Evolutionary conservation across 2,797 vertebrate species (phyloP).

Genomic region (Gobionotothen gibberifrons): DNA sequence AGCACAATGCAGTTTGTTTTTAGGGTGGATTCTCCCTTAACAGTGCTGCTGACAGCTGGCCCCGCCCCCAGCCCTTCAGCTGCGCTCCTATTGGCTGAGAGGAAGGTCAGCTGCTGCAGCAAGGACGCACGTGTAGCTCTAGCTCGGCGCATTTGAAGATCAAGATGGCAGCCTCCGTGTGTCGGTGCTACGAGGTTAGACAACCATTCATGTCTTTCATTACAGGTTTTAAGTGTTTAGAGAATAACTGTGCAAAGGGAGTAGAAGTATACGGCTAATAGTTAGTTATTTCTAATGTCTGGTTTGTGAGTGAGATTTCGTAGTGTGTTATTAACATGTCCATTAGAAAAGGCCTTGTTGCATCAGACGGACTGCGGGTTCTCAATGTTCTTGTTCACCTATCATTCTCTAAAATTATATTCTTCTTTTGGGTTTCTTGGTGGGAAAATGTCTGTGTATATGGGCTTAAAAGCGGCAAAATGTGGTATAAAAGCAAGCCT

Average conservation of each 20-base stretch:
- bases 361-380: conserved; percentile 16
- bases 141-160: conserved; percentile 50
- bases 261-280: fast-evolving
- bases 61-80: conserved; percentile 30
- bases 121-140: conserved; percentile 64
- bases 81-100: conserved; percentile 61
- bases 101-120: conserved; percentile 60
- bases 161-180: conserved; percentile 84
- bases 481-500: neutral
- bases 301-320: fast-evolving
- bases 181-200: conserved; percentile 82
- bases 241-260: fast-evolving
- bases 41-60: conserved; percentile 24
- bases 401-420: neutral
- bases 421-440: neutral
- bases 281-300: neutral
- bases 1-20: neutral
- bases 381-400: neutral
- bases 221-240: fast-evolving
- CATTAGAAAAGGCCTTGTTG: conserved; percentile 50
- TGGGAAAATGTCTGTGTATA: neutral
- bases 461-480: neutral
- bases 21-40: conserved; percentile 35
- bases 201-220: conserved; percentile 33
- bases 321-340: neutral